Evolutionary conservation across 2,888 invertebrate species (phyloP), one percentile per base, ranked within the genome.

Genomic region (Caenorhabditis macrosperma): DNA sequence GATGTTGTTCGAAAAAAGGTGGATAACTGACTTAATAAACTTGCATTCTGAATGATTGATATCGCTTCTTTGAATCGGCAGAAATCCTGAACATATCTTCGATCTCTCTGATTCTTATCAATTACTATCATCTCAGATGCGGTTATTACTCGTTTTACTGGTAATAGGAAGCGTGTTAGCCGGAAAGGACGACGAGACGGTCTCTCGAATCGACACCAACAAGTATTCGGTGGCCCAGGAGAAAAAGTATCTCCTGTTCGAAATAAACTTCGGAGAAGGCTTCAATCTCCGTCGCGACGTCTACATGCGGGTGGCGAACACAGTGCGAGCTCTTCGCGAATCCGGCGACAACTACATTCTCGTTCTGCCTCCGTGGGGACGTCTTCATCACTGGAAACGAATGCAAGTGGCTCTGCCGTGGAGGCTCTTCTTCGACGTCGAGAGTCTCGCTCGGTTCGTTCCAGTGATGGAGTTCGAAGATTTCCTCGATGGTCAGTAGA

Each of bases 241-340:
- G 22, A 76, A 74, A 6, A 71, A 95, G 88, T 95, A 94, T 89
- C 91, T 98, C 67, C 93, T 98, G 59, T 99, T 97, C 91, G 96
- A 97, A 91, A 94, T 98, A 0, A 98, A 98, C 92, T 94, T 94
- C 2, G 94, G 95, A 0, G 98, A 99, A 92, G 99, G 99, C 0
- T 99, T 99, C 90, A 99, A 99, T 92, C 93, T 99, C 80, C 93
- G 97, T 17, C 93, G 98, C 38, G 98, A 99, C 92, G 97, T 99
- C 1, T 98, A 96, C 90, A 94, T 98, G 93, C 93, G 98, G 85
- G 93, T 96, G 88, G 96, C 97, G 1, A 94, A 95, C 55, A 94
- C 97, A 90, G 93, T 95, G 0, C 93, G 94, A 33, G 93, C 94
- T 76, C 92, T 96, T 66, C 93, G 93, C 76, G 85, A 90, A 24